These are phyloP conservation scores for Cistogaster globosa DNA, from an alignment of 2,888 invertebrate species.

Conservation along the genomic window DNA sequence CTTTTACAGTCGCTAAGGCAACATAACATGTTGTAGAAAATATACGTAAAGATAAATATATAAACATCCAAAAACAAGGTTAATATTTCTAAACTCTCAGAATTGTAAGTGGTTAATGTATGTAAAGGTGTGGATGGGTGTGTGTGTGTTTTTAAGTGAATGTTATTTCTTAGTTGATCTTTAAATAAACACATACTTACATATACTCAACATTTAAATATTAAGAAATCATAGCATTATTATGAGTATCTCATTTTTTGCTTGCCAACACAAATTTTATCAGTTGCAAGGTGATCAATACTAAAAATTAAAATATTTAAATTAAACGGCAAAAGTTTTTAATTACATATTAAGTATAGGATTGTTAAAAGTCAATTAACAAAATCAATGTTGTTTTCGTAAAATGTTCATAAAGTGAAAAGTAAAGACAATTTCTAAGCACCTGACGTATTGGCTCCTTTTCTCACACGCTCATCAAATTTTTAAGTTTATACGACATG, in stretches of 20 bases:
- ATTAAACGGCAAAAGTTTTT: neutral
- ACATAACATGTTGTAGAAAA: constrained; percentile 26
- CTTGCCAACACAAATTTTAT: neutral
- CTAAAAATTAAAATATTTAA: neutral
- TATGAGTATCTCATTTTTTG: neutral
- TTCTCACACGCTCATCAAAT: too few species aligned
- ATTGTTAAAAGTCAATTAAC: constrained; percentile 2
- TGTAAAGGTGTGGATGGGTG: neutral
- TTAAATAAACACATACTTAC: neutral
- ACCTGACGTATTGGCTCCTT: too few species aligned
- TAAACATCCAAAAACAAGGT: too few species aligned
- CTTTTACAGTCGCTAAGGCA: constrained; percentile 63
- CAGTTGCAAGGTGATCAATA: neutral
- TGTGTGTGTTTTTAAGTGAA: too few species aligned
- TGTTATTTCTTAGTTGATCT: neutral
- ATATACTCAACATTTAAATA: neutral
- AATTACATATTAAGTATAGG: neutral
- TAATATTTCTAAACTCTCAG: neutral
- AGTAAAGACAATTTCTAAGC: too few species aligned
- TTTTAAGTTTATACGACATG: too few species aligned
- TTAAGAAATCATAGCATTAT: constrained; percentile 49
- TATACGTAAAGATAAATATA: constrained; percentile 3
- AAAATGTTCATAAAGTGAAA: neutral
- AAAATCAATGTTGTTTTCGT: neutral
- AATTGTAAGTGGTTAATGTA: neutral